Conservation (phyloP, 2,797 vertebrate genomes). For the Meda fulgida region DNA sequence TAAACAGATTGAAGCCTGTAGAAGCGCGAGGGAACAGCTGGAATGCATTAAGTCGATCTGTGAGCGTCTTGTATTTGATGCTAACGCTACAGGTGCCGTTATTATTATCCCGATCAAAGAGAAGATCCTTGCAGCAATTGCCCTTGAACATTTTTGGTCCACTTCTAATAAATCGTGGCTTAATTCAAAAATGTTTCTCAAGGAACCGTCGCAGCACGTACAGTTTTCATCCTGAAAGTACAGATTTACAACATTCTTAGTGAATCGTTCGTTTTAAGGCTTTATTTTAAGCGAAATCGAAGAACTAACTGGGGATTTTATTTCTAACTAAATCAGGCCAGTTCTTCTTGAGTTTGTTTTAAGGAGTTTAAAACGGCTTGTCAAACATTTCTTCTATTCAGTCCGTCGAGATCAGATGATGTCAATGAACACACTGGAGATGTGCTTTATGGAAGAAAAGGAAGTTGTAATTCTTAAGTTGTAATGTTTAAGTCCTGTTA, state of each 20-base stretch:
- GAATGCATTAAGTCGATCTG: constrained; percentile 6
- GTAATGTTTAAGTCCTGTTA: too few relatives aligned
- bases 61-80: neutral
- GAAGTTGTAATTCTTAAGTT: too few relatives aligned
- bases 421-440: neutral
- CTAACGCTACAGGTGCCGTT: constrained; percentile 18
- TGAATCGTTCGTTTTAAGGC: too few relatives aligned
- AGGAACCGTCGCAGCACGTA: neutral
- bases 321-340: neutral
- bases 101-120: constrained; percentile 7
- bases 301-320: too few relatives aligned
- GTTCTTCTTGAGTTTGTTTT: neutral
- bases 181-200: neutral
- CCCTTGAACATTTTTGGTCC: neutral
- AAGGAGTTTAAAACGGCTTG: neutral
- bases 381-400: too few relatives aligned
- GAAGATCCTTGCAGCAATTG: neutral
- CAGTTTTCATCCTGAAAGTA: neutral
- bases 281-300: neutral
- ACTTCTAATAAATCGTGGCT: neutral
- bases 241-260: too few relatives aligned
- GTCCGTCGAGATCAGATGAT: neutral
- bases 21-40: constrained; percentile 51
- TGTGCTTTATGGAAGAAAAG: neutral
- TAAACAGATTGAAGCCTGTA: constrained; percentile 43